Base-by-base conservation (phyloP, 2,888 invertebrate species). In the Teleiodes luculella region DNA sequence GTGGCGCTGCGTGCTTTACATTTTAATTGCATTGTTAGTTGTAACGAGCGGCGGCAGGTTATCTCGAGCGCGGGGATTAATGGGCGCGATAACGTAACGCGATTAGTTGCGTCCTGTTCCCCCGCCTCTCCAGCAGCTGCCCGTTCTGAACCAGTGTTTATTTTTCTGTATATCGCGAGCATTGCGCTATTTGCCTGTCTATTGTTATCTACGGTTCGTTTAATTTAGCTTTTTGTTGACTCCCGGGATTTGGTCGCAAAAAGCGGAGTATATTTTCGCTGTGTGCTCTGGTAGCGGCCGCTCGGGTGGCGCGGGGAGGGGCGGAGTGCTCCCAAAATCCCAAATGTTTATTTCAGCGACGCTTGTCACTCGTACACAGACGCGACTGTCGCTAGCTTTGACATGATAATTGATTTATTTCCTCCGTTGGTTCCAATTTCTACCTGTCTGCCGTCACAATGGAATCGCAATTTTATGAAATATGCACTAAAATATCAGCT, bases 11-110 rank as follows among this genome's bases (percentile, higher is more conserved):
- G 60, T 54, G 60, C 56, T 59, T 58, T 57, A 60, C 61, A 58
- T 63, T 63, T 60, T 63, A 63, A 63, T 63, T 63, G 61, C 61
- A 60, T 60, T 61, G 61, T 61, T 61, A 60, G 61, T 61, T 59
- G 57, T 61, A 58, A 58, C 59, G 57, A 59, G 61, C 43, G 43
- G 43, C 43, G 28, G 43, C 59, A 56, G 59, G 61, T 59, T 59
- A 61, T 61, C 61, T 59, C 57, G 57, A 35, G 53, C 57, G 57
- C 36, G 55, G 57, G 58, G 57, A 58, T 57, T 56, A 52, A 56
- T 58, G 59, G 49, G 11, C 43, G 59, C 58, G 63, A 63, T 63
- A 63, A 63, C 61, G 59, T 55, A 57, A 61, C 59, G 55, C 61
- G 61, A 62, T 62, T 62, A 62, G 59, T 60, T 55, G 36, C 57